These are phyloP conservation scores for Myiagra hebetior DNA, from an alignment of 2,113 vertebrate species.

Conservation along the genomic window DNA sequence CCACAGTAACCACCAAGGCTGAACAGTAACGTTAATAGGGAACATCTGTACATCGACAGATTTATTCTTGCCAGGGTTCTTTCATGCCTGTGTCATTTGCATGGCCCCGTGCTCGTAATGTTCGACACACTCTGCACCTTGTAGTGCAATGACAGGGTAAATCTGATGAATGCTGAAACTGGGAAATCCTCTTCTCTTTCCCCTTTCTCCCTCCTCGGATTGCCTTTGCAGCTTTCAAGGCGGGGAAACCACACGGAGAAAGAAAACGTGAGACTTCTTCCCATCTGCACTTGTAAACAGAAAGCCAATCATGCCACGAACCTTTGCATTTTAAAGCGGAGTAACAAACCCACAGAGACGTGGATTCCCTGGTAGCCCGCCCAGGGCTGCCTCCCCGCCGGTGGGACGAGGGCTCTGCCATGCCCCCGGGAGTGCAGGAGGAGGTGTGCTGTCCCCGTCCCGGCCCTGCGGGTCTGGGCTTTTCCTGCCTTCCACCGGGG, in stretches of 20 bases:
- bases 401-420: fast-evolving
- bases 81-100: constrained; percentile 31
- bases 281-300: neutral
- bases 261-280: neutral
- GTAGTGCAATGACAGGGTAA: neutral
- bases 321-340: neutral
- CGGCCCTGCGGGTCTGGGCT: fast-evolving
- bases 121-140: constrained; percentile 8
- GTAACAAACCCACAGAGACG: neutral
- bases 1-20: constrained; percentile 27
- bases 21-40: constrained; percentile 54
- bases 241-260: neutral
- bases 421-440: neutral
- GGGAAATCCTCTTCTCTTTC: neutral
- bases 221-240: neutral
- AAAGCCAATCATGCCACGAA: neutral
- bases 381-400: neutral
- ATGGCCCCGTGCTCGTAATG: constrained; percentile 4
- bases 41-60: constrained; percentile 58
- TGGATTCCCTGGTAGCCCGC: neutral
- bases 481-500: neutral
- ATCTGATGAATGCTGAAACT: neutral
- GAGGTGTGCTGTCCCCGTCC: too few relatives aligned
- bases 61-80: constrained; percentile 50
- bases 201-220: neutral